Evolutionary conservation across 1,140 invertebrate species (phyloP), one percentile per base, ranked within the genome.

Genomic region (Drepana arcuata): DNA sequence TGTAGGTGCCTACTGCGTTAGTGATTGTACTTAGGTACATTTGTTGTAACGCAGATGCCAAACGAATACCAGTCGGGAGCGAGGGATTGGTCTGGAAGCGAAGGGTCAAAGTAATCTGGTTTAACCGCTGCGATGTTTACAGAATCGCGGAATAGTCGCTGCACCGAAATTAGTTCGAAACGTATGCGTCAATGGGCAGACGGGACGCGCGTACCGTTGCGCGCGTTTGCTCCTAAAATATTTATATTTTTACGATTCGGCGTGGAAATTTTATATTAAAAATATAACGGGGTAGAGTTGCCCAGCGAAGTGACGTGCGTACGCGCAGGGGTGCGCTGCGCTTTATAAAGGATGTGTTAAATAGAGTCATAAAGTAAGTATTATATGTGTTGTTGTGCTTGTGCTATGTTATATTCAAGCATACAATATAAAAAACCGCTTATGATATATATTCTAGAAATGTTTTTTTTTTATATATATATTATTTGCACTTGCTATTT

Each of bases 221-320:
- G 66, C 56, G 64, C 72, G 65, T 54, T 71, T 58, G 53, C 58
- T 77, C 71, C 51, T 69, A 61, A 67, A 70, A 72, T 74, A 80
- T 78, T 69, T 72, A 78, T 78, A 74, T 81, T 77, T 77, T 77
- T 79, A 78, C 73, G 72, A 77, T 75, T 64, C 69, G 71, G 46
- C 52, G 58, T 64, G 64, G 63, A 64, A 67, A 61, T 74, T 74
- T 78, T 67, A 72, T 75, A 78, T 78, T 75, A 77, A 81, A 80
- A 68, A 70, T 77, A 71, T 65, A 61, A 58, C 60, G 48, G 58
- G 59, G 49, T 56, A 51, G 55, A 41, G 58, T 53, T 36, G 27
- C 35, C 11, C 35, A 38, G 26, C 35, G 42, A 30, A 57, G 58
- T 66, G 63, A 63, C 61, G 65, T 71, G 74, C 61, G 68, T 64